phyloP scores from a whole-genome alignment of 2,888 invertebrate genomes.

The Tineola bisselliella region DNA sequence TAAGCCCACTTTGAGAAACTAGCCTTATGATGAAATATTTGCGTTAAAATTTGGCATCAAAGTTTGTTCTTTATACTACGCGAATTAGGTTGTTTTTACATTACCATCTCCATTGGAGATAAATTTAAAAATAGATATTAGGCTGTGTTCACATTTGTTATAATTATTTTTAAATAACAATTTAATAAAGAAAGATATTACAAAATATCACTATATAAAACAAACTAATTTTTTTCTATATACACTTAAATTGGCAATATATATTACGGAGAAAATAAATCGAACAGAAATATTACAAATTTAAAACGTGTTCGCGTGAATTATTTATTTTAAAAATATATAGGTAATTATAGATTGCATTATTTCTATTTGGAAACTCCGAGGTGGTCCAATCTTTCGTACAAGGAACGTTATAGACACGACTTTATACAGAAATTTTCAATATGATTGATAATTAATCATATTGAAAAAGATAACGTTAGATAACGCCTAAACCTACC shows the following conservation, averaged over 20 bases:
- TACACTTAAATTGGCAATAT: no score
- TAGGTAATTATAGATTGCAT: no score
- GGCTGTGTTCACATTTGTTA: not conserved
- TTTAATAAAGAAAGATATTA: no score
- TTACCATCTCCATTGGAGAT: not conserved
- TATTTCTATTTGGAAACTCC: not conserved
- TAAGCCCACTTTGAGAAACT: not conserved
- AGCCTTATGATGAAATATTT: not conserved
- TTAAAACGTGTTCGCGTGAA: no score
- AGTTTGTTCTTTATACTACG: not conserved
- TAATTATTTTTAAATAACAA: not conserved
- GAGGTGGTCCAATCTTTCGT: not conserved
- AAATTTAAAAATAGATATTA: not conserved
- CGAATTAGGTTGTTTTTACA: not conserved
- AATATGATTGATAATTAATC: constrained; percentile 4
- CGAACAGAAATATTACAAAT: no score
- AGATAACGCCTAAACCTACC: not conserved
- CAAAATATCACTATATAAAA: no score
- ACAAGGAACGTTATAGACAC: not conserved
- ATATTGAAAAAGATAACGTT: not conserved
- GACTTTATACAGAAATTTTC: constrained; percentile 1
- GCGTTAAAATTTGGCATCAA: not conserved
- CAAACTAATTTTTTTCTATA: no score
- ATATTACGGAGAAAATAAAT: no score
- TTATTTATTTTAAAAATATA: no score